A percentile compares a stretch with the other conserved stretches of the same genome.
Conservation (phyloP, 2,113 vertebrate genomes). For the Suricata suricatta region DNA sequence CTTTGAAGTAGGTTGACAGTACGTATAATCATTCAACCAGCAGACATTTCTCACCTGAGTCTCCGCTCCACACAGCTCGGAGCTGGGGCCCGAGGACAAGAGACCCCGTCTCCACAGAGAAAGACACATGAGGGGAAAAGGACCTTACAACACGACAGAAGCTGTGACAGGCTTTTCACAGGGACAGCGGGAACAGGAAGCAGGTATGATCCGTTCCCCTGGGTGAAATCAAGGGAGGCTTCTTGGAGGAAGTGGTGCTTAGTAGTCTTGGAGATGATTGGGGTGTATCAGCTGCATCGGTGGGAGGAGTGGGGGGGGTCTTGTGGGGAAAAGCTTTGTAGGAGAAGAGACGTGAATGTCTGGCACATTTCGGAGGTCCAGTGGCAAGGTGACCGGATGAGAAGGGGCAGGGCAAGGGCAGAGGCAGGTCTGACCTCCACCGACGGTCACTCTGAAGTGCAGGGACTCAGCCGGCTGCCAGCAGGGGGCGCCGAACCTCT, state of each 20-base stretch:
- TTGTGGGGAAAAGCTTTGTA: rapidly evolving
- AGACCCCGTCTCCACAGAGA: neutral
- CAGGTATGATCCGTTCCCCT: neutral
- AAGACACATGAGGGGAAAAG: neutral
- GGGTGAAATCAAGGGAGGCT: neutral
- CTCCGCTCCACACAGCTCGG: neutral
- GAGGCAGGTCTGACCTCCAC: rapidly evolving
- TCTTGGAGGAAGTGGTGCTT: neutral
- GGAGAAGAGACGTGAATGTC: neutral
- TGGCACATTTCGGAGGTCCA: neutral
- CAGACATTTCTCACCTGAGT: rapidly evolving
- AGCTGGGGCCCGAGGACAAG: neutral
- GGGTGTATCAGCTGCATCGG: too few relatives aligned
- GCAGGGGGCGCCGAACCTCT: constrained; percentile 53
- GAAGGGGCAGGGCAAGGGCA: neutral
- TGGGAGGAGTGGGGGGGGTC: neutral
- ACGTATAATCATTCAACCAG: neutral
- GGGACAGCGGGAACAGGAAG: neutral
- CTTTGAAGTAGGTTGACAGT: neutral
- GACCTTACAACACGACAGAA: too few relatives aligned
- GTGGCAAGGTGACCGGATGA: too few relatives aligned
- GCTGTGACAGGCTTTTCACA: neutral
- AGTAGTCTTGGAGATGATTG: neutral
- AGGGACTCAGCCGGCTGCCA: neutral
- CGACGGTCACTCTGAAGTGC: neutral